Evolutionary conservation across 37 sponge, comb jelly and placozoan genomes (phyloP).

Genomic region (Oopsacas minuta): DNA sequence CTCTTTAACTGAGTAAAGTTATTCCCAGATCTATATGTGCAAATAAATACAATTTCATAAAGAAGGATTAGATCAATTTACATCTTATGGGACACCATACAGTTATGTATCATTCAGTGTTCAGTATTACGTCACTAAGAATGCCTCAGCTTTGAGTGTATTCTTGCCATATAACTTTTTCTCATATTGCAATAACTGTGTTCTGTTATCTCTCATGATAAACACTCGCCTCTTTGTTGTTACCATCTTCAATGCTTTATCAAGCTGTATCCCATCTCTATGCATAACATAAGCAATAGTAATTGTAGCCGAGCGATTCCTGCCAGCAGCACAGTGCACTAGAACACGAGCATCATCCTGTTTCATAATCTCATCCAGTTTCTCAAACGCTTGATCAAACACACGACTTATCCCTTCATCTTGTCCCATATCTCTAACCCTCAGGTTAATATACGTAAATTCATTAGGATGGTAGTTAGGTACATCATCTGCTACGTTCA

Average conservation of each 20-base stretch:
- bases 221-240: not conserved
- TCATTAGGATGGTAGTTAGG: constrained; percentile 16
- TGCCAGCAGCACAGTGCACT: constrained; percentile 13
- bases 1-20: no score
- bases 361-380: not conserved
- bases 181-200: not conserved
- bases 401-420: not conserved
- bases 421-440: constrained; percentile 8
- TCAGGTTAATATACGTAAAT: not conserved
- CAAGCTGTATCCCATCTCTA: not conserved
- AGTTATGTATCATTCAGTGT: no score
- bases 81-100: no score
- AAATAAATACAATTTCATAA: no score
- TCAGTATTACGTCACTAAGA: not conserved
- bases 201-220: constrained; percentile 7
- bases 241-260: not conserved
- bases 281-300: not conserved
- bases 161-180: not conserved
- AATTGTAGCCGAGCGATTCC: not conserved
- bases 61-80: no score
- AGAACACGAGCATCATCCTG: not conserved
- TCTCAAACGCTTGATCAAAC: not conserved
- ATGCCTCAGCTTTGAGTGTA: not conserved
- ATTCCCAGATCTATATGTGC: no score
- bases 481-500: constrained; percentile 14